Evolutionary conservation across 2,113 vertebrate genomes (phyloP), one percentile per base, ranked within the genome.

Genomic region (Festucalex cinctus): DNA sequence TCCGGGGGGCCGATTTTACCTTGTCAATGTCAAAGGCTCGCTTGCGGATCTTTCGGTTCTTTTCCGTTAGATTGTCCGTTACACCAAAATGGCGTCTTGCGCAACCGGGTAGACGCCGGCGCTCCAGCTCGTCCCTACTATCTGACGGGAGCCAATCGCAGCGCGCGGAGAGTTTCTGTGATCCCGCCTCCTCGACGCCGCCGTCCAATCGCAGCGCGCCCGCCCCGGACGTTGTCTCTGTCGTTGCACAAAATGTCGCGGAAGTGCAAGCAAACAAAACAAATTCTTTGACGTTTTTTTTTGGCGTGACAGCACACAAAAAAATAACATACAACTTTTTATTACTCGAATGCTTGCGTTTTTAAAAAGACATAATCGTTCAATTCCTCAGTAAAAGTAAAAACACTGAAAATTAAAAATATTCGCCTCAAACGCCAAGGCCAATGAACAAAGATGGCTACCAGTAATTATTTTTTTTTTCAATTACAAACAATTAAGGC

Each of bases 61-160:
- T 74, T 83, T 81, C 81, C 82, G 78, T 57, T 57, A 19, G 14
- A 32, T 7, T 57, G 54, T 16, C 89, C 86, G 86, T 82, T 84
- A 89, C 83, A 85, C 81, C 91, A 92, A 92, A 92, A 92, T 92
- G 91, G 91, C 91, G 90, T 91, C 85, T 89, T 84, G 86, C 81
- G 84, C 85, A 90, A 79, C 85, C 88, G 72, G 84, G 80, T 80
- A 85, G 73, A 89, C 82, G 81, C 91, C 89, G 88, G 89, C 72
- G 78, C 70, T 70, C 73, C 8, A 61, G 44, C 48, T 61, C 83
- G 67, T 79, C 89, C 89, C 90, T 82, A 84, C 80, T 77, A 64
- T 51, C 44, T 56, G 19, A 3, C 1, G n/a, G 0, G 6, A 3
- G 0, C 90, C 90, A 91, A 92, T 90, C 79, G 69, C 22, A 73